A percentile compares a stretch with the other conserved stretches of the same genome.
Conservation (phyloP, 2,113 vertebrate genomes). For the Istiophorus platypterus region DNA sequence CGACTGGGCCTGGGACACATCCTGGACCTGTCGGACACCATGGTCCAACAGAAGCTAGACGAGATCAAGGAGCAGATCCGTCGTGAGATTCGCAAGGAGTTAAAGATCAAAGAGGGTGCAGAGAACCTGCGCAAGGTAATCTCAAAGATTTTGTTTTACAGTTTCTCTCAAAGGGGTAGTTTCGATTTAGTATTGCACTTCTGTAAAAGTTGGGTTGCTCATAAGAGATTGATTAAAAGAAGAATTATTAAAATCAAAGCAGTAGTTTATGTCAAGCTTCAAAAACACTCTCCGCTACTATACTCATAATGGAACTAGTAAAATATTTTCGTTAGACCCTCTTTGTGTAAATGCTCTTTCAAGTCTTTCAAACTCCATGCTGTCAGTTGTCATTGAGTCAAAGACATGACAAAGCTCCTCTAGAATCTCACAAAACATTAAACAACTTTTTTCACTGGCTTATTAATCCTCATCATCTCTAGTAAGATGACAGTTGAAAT, state of each 20-base stretch:
- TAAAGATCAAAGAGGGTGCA: constrained; percentile 99
- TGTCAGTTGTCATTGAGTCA: too few relatives aligned
- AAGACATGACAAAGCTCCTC: neutral
- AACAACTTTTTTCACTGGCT: neutral
- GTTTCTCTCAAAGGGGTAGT: neutral
- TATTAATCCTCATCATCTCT: neutral
- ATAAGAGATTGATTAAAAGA: neutral
- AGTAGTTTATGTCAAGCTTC: neutral
- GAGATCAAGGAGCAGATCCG: constrained; percentile 98
- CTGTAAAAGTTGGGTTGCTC: too few relatives aligned
- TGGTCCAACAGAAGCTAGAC: constrained; percentile 97
- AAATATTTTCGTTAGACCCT: neutral
- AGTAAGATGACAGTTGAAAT: neutral
- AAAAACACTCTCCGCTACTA: neutral
- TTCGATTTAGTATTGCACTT: too few relatives aligned
- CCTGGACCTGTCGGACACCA: constrained; percentile 93
- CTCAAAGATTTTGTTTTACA: neutral
- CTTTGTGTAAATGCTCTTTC: neutral
- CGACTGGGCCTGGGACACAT: constrained; percentile 91
- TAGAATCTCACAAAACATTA: neutral
- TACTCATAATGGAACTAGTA: neutral
- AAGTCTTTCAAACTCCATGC: neutral
- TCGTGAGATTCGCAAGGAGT: constrained; percentile 98
- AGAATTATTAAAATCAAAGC: neutral
- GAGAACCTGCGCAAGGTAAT: constrained; percentile 94